Evolutionary conservation across 2,797 vertebrate genomes (phyloP).

Genomic region (Eulemur coronatus): DNA sequence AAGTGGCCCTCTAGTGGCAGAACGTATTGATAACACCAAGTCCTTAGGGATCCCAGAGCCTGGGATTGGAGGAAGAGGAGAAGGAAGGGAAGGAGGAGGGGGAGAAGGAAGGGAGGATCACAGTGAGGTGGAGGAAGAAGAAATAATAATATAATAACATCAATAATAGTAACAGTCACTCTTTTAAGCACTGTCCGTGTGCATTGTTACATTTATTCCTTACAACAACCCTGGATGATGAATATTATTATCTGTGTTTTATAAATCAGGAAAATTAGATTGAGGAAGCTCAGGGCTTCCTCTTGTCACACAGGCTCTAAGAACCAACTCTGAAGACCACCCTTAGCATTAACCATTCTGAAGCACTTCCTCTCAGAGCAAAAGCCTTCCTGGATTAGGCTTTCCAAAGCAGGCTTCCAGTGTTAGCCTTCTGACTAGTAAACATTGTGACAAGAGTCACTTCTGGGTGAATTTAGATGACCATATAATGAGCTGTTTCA

Average conservation of each 20-base stretch:
- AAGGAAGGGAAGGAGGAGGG: not conserved
- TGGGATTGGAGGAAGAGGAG: not conserved
- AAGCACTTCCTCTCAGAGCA: not conserved
- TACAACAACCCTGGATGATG: too few relatives aligned
- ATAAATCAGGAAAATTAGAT: not conserved
- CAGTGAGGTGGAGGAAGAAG: not conserved
- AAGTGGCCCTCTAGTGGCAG: too few relatives aligned
- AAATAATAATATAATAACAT: not conserved
- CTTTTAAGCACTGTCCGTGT: not conserved
- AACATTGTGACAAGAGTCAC: too few relatives aligned
- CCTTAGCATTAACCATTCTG: rapidly evolving
- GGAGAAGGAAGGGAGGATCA: too few relatives aligned
- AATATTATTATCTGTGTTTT: not conserved
- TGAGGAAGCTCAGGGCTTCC: not conserved
- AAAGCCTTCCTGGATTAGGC: not conserved
- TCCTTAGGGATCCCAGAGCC: not conserved
- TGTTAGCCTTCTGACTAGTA: too few relatives aligned
- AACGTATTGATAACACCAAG: too few relatives aligned
- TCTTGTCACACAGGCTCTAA: not conserved
- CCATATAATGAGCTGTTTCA: not conserved
- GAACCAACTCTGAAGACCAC: not conserved
- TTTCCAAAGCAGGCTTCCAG: not conserved
- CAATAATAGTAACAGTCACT: not conserved
- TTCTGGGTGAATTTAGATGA: not conserved
- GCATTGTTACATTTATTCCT: not conserved